These are phyloP conservation scores for Calidris pugnax DNA, from an alignment of 2,113 vertebrate species.

Conservation along the genomic window DNA sequence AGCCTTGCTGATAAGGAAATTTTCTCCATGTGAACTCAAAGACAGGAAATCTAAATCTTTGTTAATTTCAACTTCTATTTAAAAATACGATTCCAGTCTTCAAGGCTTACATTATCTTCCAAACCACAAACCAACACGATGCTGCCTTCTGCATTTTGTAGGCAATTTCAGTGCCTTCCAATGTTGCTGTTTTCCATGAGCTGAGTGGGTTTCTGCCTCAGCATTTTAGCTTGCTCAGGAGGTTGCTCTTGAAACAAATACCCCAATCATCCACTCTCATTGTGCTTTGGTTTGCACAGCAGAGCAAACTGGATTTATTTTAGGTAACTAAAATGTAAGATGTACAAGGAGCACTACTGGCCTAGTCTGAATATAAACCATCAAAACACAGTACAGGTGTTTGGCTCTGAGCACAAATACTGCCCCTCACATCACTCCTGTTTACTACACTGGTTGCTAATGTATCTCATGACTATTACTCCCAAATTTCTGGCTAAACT, in stretches of 20 bases:
- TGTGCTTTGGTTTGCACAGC: not conserved
- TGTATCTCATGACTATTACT: not conserved
- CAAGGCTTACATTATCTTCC: not conserved
- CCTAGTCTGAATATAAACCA: not conserved
- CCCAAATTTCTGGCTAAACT: not conserved
- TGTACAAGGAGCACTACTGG: not conserved
- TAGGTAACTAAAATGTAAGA: not conserved
- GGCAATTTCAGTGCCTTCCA: not conserved
- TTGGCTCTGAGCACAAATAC: not conserved
- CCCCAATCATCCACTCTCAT: not conserved
- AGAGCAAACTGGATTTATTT: not conserved
- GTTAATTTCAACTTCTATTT: not conserved
- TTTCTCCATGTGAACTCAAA: not conserved
- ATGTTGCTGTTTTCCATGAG: not conserved
- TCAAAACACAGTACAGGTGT: not conserved
- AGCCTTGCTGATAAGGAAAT: not conserved
- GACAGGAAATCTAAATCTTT: not conserved
- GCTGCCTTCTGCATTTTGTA: not conserved
- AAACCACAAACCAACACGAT: constrained; percentile 7
- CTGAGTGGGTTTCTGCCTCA: not conserved
- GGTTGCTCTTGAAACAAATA: not conserved
- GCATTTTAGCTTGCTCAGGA: not conserved
- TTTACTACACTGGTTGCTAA: not conserved
- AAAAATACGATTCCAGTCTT: not conserved
- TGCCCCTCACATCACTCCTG: not conserved